Evolutionary conservation across 2,113 vertebrate species (phyloP).

Genomic region (Morone saxatilis): DNA sequence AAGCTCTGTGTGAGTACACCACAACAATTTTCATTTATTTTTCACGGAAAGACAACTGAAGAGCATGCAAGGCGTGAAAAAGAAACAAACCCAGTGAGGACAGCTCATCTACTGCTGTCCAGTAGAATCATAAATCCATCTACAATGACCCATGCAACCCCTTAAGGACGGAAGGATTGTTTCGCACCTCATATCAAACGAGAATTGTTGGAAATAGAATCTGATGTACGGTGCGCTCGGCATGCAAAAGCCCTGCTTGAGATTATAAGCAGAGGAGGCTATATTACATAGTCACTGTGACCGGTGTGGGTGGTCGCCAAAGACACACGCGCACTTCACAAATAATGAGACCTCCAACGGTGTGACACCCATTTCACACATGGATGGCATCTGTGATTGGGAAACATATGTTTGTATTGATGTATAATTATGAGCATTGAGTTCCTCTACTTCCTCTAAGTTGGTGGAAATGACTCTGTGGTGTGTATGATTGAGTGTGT

Average conservation of each 20-base stretch:
- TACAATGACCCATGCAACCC: conserved; percentile 7
- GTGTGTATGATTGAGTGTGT: conserved; percentile 52
- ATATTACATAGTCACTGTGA: conserved; percentile 43
- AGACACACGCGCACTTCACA: conserved; percentile 34
- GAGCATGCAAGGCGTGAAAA: conserved; percentile 12
- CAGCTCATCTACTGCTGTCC: conserved; percentile 19
- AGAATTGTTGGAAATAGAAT: conserved; percentile 38
- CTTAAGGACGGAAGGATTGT: conserved; percentile 18
- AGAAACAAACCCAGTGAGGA: conserved; percentile 1
- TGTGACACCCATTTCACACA: conserved; percentile 86
- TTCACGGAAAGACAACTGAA: conserved; percentile 11
- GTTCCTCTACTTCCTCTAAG: conserved; percentile 75
- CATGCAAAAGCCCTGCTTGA: conserved; percentile 35
- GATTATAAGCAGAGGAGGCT: conserved; percentile 40
- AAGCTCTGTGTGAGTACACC: neutral
- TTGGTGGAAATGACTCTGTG: conserved; percentile 70
- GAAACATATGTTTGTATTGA: conserved; percentile 84
- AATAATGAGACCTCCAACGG: conserved; percentile 79
- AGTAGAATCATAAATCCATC: conserved; percentile 18
- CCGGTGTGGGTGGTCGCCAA: conserved; percentile 57
- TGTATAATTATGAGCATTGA: conserved; percentile 83
- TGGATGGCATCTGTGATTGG: conserved; percentile 82
- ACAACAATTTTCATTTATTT: conserved; percentile 19
- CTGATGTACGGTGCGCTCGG: neutral
- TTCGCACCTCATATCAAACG: conserved; percentile 41